These are phyloP conservation scores for Empis stercorea DNA, from an alignment of 2,888 invertebrate genomes.

Conservation along the genomic window DNA sequence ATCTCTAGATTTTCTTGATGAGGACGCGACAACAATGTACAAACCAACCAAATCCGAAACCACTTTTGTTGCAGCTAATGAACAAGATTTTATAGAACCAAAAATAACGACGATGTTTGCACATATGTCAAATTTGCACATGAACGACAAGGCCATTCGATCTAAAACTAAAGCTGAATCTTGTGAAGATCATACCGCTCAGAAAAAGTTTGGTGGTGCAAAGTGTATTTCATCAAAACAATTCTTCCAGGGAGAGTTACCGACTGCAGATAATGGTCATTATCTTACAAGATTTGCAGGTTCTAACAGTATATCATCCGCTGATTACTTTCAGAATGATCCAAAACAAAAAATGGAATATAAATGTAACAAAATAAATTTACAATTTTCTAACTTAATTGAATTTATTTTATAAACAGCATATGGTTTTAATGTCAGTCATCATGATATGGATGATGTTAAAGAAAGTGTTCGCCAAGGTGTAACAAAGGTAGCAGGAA, in stretches of 20 bases:
- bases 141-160: background rate
- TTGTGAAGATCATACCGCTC: constrained; percentile 57
- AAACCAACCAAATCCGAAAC: constrained; percentile 15
- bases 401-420: too few species aligned
- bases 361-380: too few species aligned
- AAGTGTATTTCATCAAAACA: constrained; percentile 98
- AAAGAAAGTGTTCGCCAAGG: constrained; percentile 95
- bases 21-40: constrained; percentile 10
- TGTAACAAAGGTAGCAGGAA: constrained; percentile 95
- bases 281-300: constrained; percentile 72
- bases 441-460: constrained; percentile 86
- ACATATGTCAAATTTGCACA: background rate
- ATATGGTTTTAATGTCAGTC: constrained; percentile 23
- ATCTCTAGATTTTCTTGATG: too few species aligned
- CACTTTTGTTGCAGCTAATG: background rate
- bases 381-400: too few species aligned
- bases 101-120: background rate
- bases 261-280: constrained; percentile 43
- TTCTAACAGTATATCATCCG: constrained; percentile 87
- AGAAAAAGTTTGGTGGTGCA: constrained; percentile 92
- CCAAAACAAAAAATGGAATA: constrained; percentile 20
- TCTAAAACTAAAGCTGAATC: constrained; percentile 9
- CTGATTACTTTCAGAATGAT: constrained; percentile 75
- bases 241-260: constrained; percentile 66
- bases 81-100: background rate